These are phyloP conservation scores for Pseudochirops corinnae DNA, from an alignment of 2,797 vertebrate genomes.

Conservation along the genomic window DNA sequence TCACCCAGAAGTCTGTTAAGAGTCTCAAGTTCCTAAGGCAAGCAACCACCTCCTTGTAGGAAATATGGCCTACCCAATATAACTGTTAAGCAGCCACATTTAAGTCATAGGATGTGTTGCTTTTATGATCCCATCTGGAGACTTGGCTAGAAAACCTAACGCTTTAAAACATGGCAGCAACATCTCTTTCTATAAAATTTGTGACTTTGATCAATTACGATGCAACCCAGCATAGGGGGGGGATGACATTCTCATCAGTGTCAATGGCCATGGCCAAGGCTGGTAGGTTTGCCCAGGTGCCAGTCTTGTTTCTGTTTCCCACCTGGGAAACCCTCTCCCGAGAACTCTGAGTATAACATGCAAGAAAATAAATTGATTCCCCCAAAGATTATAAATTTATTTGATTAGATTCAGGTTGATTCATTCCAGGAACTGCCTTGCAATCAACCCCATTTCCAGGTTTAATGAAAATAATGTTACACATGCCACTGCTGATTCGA, in stretches of 20 bases:
- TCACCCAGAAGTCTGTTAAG: slow-evolving; percentile 81
- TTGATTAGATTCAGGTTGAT: slow-evolving; percentile 40
- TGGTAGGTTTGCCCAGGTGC: neutral
- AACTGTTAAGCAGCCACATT: slow-evolving; percentile 83
- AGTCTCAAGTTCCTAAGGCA: slow-evolving; percentile 83
- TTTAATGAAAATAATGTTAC: neutral
- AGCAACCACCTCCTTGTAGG: slow-evolving; percentile 82
- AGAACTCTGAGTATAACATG: slow-evolving; percentile 19
- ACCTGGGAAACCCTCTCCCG: slow-evolving; percentile 38
- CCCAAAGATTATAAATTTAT: neutral
- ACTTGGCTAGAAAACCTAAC: slow-evolving; percentile 79
- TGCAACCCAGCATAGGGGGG: slow-evolving; percentile 59
- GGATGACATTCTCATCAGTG: slow-evolving; percentile 70
- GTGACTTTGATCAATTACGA: slow-evolving; percentile 81
- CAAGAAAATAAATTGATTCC: slow-evolving; percentile 21
- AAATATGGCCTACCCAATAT: slow-evolving; percentile 84
- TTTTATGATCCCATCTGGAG: slow-evolving; percentile 82
- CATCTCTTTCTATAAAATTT: slow-evolving; percentile 81
- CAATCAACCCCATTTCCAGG: neutral
- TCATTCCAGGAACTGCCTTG: neutral
- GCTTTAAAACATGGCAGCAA: slow-evolving; percentile 82
- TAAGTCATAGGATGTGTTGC: slow-evolving; percentile 83
- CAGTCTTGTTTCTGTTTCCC: slow-evolving; percentile 19
- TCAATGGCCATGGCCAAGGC: neutral
- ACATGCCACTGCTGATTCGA: neutral